Percentiles rank a stretch among this genome's conserved stretches.
These are phyloP conservation scores for Myathropa florea DNA, from an alignment of 2,888 invertebrate species.

Conservation along the genomic window DNA sequence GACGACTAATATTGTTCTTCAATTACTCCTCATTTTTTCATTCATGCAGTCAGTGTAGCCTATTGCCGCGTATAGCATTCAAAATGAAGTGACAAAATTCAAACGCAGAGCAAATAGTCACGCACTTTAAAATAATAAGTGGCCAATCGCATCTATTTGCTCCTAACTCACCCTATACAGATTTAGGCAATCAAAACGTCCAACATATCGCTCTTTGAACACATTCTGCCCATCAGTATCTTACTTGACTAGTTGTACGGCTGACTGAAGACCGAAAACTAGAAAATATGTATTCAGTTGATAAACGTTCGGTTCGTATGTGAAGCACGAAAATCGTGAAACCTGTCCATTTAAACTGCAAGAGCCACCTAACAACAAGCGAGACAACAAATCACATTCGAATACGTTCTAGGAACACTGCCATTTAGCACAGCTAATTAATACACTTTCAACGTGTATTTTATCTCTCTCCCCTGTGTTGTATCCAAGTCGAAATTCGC, in stretches of 20 bases:
- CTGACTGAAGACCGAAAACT: slow-evolving; percentile 1
- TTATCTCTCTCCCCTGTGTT: background rate
- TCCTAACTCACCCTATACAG: slow-evolving; percentile 24
- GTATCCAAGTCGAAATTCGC: slow-evolving; percentile 27
- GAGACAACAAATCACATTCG: background rate
- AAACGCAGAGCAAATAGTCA: background rate
- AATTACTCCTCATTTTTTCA: no score
- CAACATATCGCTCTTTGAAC: slow-evolving; percentile 16
- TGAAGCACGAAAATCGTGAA: slow-evolving; percentile 29
- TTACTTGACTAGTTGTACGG: slow-evolving; percentile 32
- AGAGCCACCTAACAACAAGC: slow-evolving; percentile 34
- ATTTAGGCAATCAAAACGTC: background rate
- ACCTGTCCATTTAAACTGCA: slow-evolving; percentile 40
- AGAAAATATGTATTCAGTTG: slow-evolving; percentile 23
- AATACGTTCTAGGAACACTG: background rate
- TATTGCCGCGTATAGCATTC: no score
- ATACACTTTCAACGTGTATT: slow-evolving; percentile 14
- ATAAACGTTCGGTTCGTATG: slow-evolving; percentile 19
- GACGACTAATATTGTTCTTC: no score
- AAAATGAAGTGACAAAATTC: no score
- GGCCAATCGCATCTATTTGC: background rate
- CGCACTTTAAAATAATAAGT: background rate
- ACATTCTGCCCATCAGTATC: slow-evolving; percentile 34
- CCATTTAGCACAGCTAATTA: background rate
- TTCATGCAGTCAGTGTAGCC: no score